Percentiles rank a stretch among this genome's conserved stretches.
phyloP scores from a whole-genome alignment of 2,113 vertebrate species.

The Genyomyrus donnyi region DNA sequence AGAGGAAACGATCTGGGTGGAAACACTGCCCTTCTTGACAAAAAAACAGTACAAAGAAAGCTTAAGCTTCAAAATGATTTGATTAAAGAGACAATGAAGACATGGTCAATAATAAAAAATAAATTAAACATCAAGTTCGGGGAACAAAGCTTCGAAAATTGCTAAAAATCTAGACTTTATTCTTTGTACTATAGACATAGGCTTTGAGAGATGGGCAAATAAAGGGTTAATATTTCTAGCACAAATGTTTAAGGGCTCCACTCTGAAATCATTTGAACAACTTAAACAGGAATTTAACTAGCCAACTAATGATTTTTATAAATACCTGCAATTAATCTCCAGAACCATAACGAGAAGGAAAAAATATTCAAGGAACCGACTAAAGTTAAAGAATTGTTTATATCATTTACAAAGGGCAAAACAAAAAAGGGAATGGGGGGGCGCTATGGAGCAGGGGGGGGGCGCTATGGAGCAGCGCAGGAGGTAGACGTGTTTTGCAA shows the following conservation, averaged over 20 bases:
- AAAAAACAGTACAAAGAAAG: background rate
- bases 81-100: background rate
- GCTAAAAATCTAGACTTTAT: background rate
- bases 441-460: too few relatives aligned
- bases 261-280: background rate
- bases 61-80: background rate
- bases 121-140: background rate
- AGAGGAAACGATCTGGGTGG: background rate
- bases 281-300: background rate
- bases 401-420: background rate
- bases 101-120: background rate
- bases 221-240: background rate
- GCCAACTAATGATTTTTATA: background rate
- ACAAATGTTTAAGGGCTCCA: background rate
- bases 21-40: background rate
- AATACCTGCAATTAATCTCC: background rate
- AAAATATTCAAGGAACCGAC: background rate
- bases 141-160: background rate
- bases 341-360: background rate
- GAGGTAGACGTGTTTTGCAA: too few relatives aligned
- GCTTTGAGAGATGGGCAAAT: background rate
- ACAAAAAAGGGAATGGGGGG: background rate
- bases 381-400: background rate
- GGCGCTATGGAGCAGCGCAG: too few relatives aligned
- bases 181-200: background rate